Conservation (phyloP, 2,797 vertebrate species). For the Gastrophryne carolinensis region DNA sequence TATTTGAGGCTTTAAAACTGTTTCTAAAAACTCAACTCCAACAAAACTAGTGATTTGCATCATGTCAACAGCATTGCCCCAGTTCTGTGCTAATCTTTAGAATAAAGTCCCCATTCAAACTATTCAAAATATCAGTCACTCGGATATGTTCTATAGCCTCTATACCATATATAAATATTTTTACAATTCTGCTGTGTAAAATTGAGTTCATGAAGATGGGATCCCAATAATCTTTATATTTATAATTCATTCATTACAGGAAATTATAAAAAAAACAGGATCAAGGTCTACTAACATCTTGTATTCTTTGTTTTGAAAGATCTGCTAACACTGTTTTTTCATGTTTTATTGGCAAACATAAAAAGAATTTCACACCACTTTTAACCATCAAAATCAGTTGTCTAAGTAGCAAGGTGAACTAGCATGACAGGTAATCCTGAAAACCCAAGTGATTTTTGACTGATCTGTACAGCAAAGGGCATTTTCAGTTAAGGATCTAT, state of each 20-base stretch:
- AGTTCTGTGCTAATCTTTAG: too few species aligned
- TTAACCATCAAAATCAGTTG: not conserved
- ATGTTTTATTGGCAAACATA: not conserved
- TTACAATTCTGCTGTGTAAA: not conserved
- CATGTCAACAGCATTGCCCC: too few species aligned
- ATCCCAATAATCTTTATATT: not conserved
- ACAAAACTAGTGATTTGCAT: too few species aligned
- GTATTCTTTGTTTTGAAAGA: not conserved
- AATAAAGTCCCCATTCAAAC: too few species aligned
- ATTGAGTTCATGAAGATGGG: not conserved
- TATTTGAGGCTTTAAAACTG: too few species aligned
- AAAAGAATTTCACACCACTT: not conserved
- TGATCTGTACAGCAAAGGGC: slow-evolving; percentile 4
- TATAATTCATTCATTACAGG: not conserved
- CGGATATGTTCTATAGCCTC: too few species aligned
- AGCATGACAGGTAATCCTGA: not conserved
- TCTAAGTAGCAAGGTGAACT: not conserved
- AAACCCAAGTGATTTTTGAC: slow-evolving; percentile 7
- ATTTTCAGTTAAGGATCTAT: not conserved
- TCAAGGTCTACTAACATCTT: not conserved
- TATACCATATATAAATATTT: too few species aligned
- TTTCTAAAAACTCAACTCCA: too few species aligned
- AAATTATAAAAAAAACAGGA: not conserved
- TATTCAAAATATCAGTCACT: too few species aligned
- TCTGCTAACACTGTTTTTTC: not conserved